A percentile compares a stretch with the other conserved stretches of the same genome.
These are phyloP conservation scores for Sinonovacula constricta DNA, from an alignment of 1,140 invertebrate genomes.

Conservation along the genomic window DNA sequence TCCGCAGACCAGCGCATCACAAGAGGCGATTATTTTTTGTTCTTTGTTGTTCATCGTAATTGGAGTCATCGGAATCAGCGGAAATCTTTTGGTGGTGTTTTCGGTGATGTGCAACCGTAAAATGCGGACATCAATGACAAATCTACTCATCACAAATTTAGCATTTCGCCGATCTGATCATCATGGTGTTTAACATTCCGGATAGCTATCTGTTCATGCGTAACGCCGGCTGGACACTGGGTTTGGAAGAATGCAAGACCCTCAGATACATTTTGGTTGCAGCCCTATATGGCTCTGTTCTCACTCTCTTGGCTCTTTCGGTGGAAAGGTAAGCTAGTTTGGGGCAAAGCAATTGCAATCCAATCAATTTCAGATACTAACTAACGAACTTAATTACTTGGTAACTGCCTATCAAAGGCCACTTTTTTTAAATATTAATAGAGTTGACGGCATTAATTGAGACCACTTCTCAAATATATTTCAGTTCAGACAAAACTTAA, in stretches of 20 bases:
- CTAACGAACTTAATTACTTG: too few relatives aligned
- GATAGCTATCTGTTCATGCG: constrained; percentile 78
- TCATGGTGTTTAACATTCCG: constrained; percentile 77
- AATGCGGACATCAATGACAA: constrained; percentile 67
- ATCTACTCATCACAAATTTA: constrained; percentile 65
- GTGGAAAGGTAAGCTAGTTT: constrained; percentile 77
- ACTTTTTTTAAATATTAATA: too few relatives aligned
- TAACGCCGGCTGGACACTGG: constrained; percentile 76
- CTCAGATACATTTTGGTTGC: constrained; percentile 75
- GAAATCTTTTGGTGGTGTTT: constrained; percentile 60
- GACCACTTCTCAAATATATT: too few relatives aligned
- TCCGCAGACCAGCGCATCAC: too few relatives aligned
- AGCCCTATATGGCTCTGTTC: constrained; percentile 77
- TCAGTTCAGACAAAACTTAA: too few relatives aligned
- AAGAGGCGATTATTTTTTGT: constrained; percentile 19
- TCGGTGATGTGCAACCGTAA: constrained; percentile 64
- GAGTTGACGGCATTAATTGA: too few relatives aligned
- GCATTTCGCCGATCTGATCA: constrained; percentile 74
- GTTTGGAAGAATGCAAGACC: constrained; percentile 69
- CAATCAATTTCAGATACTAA: too few relatives aligned
- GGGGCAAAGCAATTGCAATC: too few relatives aligned
- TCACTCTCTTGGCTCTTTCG: constrained; percentile 77
- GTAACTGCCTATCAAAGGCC: too few relatives aligned
- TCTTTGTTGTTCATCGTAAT: constrained; percentile 59
- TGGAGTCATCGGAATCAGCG: constrained; percentile 56